A percentile compares a stretch with the other conserved stretches of the same genome.
Evolutionary conservation across 2,888 invertebrate species (phyloP).

Genomic region (Philereme vetulata): DNA sequence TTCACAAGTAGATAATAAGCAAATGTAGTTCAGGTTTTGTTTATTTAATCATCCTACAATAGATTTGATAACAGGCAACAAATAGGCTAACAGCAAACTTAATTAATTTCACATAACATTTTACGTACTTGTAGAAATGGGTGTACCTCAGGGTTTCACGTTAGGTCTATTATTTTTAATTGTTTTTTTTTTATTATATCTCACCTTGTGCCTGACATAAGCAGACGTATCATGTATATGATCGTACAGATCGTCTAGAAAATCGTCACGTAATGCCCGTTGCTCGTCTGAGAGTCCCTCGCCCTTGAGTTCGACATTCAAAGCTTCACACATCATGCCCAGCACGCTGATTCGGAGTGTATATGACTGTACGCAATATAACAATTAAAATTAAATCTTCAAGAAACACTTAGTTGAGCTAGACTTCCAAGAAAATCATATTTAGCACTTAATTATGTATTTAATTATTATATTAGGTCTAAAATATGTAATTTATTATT

Average conservation of each 20-base stretch:
- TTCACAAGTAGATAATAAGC: background rate
- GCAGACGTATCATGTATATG: slow-evolving; percentile 94
- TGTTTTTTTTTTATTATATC: slow-evolving; percentile 1
- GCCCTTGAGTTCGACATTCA: slow-evolving; percentile 88
- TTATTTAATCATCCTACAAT: too few relatives aligned
- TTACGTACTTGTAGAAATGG: background rate
- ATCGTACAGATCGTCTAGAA: slow-evolving; percentile 90
- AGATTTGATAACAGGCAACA: too few relatives aligned
- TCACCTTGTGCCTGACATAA: slow-evolving; percentile 92
- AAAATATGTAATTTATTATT: too few relatives aligned
- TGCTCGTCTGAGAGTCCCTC: slow-evolving; percentile 88
- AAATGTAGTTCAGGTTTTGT: too few relatives aligned
- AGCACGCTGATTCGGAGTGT: slow-evolving; percentile 91
- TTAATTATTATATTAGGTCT: too few relatives aligned
- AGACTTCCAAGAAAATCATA: too few relatives aligned
- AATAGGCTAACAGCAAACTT: too few relatives aligned
- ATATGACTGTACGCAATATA: slow-evolving; percentile 77
- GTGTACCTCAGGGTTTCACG: slow-evolving; percentile 1
- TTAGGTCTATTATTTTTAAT: background rate
- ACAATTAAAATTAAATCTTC: too few relatives aligned
- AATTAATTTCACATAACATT: too few relatives aligned
- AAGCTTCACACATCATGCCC: slow-evolving; percentile 91
- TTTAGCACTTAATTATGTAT: too few relatives aligned
- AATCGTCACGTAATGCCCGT: slow-evolving; percentile 88
- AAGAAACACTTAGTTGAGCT: too few relatives aligned